These are phyloP conservation scores for Pangasius macronema DNA, from an alignment of 2,797 vertebrate genomes.

Conservation along the genomic window DNA sequence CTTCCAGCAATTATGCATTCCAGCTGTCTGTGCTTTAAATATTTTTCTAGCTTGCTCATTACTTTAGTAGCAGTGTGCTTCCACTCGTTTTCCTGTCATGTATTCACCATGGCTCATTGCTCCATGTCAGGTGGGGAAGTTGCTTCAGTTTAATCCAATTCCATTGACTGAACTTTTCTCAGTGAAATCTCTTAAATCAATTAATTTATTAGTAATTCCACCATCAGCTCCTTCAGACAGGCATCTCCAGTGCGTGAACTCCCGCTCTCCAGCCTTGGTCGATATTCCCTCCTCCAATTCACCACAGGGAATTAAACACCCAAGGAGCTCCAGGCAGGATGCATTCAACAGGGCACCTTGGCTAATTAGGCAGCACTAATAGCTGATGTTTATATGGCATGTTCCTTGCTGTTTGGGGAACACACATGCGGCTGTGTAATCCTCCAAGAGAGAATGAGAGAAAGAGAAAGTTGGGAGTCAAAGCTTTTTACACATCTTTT, in stretches of 20 bases:
- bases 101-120: slow-evolving; percentile 6
- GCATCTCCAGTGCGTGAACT: not conserved
- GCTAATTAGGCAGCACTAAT: slow-evolving; percentile 29
- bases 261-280: not conserved
- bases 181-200: slow-evolving; percentile 12
- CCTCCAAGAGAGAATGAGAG: not conserved
- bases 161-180: not conserved
- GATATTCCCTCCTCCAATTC: not conserved
- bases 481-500: not conserved
- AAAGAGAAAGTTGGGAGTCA: not conserved
- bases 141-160: not conserved
- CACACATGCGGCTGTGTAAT: not conserved
- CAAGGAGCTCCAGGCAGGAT: slow-evolving; percentile 14
- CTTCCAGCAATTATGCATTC: slow-evolving; percentile 1
- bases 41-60: slow-evolving; percentile 9
- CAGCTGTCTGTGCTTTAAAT: not conserved
- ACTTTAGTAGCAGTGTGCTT: not conserved
- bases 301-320: slow-evolving; percentile 4
- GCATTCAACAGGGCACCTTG: slow-evolving; percentile 29
- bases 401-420: not conserved
- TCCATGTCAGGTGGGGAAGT: not conserved
- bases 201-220: not conserved
- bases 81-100: not conserved
- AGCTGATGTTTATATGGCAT: slow-evolving; percentile 1
- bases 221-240: not conserved